A percentile compares a stretch with the other conserved stretches of the same genome.
Evolutionary conservation across 2,113 vertebrate genomes (phyloP).

Genomic region (Emydocephalus ijimae): DNA sequence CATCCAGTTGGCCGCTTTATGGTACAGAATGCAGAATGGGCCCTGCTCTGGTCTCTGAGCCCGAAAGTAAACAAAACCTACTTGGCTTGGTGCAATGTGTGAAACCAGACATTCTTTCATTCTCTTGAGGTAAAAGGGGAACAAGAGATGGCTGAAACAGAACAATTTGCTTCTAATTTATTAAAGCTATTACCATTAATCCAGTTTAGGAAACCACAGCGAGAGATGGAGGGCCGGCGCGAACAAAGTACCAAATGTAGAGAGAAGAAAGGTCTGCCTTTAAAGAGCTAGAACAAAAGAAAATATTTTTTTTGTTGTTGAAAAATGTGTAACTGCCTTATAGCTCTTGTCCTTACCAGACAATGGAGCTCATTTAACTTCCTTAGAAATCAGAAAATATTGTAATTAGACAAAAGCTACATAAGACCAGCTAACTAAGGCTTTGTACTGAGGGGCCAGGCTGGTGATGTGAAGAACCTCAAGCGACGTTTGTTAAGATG

Average conservation of each 20-base stretch:
- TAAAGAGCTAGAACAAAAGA: neutral
- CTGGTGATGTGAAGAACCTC: neutral
- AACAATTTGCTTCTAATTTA: neutral
- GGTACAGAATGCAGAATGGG: neutral
- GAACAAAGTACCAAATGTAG: neutral
- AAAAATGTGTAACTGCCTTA: constrained; percentile 1
- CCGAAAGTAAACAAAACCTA: neutral
- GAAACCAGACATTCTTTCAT: neutral
- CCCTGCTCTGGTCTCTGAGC: neutral
- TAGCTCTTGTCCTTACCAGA: neutral
- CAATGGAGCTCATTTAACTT: constrained; percentile 28
- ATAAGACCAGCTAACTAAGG: neutral
- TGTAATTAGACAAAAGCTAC: constrained; percentile 14
- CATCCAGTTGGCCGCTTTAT: neutral
- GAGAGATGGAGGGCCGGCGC: neutral
- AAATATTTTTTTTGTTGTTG: neutral
- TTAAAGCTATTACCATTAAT: neutral
- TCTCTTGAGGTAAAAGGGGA: neutral
- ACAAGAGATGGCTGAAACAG: neutral
- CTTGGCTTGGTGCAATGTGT: neutral
- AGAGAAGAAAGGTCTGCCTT: neutral
- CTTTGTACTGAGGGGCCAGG: neutral
- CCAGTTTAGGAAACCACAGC: neutral
- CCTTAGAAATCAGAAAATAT: constrained; percentile 23
- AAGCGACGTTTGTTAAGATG: neutral